A percentile compares a stretch with the other conserved stretches of the same genome.
These are phyloP conservation scores for Falco berigora DNA, from an alignment of 2,797 vertebrate genomes.

Conservation along the genomic window DNA sequence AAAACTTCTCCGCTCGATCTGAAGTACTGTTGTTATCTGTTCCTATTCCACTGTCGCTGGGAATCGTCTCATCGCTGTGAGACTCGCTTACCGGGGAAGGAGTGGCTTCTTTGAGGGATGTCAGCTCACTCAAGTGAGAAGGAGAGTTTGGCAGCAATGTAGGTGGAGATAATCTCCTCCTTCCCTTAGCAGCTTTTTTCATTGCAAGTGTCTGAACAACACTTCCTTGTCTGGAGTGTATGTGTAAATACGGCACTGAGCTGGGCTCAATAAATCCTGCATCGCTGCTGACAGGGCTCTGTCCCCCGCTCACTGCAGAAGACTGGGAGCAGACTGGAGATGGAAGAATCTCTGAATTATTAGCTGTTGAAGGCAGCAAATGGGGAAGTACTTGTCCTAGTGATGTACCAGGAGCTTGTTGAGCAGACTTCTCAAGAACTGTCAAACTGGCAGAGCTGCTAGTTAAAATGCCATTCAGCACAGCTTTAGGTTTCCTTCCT, in stretches of 20 bases:
- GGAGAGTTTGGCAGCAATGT: slow-evolving; percentile 84
- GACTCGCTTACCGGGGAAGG: slow-evolving; percentile 90
- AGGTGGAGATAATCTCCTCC: slow-evolving; percentile 78
- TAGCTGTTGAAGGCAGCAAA: slow-evolving; percentile 71
- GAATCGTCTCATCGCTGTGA: slow-evolving; percentile 89
- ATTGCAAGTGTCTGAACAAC: slow-evolving; percentile 83
- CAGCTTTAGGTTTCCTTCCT: slow-evolving; percentile 93
- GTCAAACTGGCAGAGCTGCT: slow-evolving; percentile 55
- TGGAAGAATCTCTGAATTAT: slow-evolving; percentile 80
- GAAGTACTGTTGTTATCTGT: slow-evolving; percentile 92
- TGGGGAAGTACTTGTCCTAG: slow-evolving; percentile 78
- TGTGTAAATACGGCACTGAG: slow-evolving; percentile 85
- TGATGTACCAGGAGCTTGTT: slow-evolving; percentile 47
- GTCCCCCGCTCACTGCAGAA: slow-evolving; percentile 84
- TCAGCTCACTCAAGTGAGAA: slow-evolving; percentile 85
- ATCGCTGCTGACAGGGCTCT: slow-evolving; percentile 89
- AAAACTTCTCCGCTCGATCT: slow-evolving; percentile 85
- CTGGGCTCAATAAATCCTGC: slow-evolving; percentile 93
- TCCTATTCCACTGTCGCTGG: slow-evolving; percentile 91
- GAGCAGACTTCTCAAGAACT: slow-evolving; percentile 70
- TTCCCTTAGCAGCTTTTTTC: slow-evolving; percentile 86
- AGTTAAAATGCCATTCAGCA: slow-evolving; percentile 69
- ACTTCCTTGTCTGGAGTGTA: slow-evolving; percentile 70
- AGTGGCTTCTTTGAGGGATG: slow-evolving; percentile 84
- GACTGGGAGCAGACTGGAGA: slow-evolving; percentile 80